Evolutionary conservation across 2,888 invertebrate species (phyloP).

Genomic region (Perizoma flavofasciatum): DNA sequence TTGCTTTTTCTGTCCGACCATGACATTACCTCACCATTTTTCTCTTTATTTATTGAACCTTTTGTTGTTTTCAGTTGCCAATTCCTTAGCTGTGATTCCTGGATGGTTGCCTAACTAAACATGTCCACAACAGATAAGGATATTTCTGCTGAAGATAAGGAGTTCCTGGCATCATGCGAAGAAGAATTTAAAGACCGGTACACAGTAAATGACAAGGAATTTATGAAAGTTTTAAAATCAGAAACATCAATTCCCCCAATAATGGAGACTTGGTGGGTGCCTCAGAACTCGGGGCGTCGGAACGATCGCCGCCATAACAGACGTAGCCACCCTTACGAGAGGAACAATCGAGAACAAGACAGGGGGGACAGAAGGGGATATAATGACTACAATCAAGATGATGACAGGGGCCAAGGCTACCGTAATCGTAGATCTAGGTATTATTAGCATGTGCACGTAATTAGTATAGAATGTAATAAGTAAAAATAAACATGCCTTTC

Average conservation of each 20-base stretch:
- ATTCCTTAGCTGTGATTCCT: constrained; percentile 52
- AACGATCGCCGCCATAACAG: constrained; percentile 60
- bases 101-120: constrained; percentile 31
- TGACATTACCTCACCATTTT: no score
- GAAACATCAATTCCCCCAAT: constrained; percentile 82
- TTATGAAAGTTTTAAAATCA: constrained; percentile 75
- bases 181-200: constrained; percentile 85
- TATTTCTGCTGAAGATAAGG: constrained; percentile 82
- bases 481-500: constrained; percentile 54
- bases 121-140: constrained; percentile 58
- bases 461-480: constrained; percentile 31
- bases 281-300: constrained; percentile 55
- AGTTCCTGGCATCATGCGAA: constrained; percentile 85
- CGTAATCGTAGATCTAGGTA: constrained; percentile 45
- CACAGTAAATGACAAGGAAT: constrained; percentile 85
- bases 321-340: constrained; percentile 51
- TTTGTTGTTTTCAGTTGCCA: constrained; percentile 52
- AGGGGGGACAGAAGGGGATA: constrained; percentile 36
- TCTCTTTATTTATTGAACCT: no score
- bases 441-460: constrained; percentile 35
- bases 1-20: no score
- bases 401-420: constrained; percentile 43
- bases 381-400: constrained; percentile 40
- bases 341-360: constrained; percentile 42
- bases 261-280: constrained; percentile 81